Percentiles rank a stretch among this genome's conserved stretches.
Evolutionary conservation across 2,797 vertebrate genomes (phyloP).

Genomic region (Leptodactylus fallax): DNA sequence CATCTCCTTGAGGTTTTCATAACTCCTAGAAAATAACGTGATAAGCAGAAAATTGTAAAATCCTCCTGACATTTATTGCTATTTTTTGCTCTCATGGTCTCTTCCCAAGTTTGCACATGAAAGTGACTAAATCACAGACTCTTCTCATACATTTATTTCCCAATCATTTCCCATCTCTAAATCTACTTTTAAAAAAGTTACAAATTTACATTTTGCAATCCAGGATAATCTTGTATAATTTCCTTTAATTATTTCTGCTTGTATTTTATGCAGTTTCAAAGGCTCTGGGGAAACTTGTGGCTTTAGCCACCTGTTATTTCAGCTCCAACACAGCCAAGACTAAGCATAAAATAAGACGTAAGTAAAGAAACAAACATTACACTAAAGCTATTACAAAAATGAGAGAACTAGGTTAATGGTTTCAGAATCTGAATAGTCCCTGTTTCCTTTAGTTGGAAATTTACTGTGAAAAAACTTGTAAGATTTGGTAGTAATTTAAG

Average conservation of each 20-base stretch:
- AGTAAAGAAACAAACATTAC: constrained; percentile 55
- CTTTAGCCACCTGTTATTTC: constrained; percentile 69
- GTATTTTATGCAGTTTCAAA: constrained; percentile 68
- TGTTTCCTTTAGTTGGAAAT: constrained; percentile 37
- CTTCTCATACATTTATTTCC: constrained; percentile 23
- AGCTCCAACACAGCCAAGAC: constrained; percentile 63
- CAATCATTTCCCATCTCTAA: constrained; percentile 20
- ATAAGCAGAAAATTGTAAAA: no score
- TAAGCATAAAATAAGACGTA: constrained; percentile 49
- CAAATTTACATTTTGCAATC: constrained; percentile 50
- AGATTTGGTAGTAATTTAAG: neutral
- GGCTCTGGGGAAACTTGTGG: constrained; percentile 59
- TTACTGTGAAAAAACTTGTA: neutral
- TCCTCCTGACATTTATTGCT: neutral
- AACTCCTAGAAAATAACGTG: no score
- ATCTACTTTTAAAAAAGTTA: constrained; percentile 4
- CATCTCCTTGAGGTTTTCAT: no score
- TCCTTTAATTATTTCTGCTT: constrained; percentile 66
- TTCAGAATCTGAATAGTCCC: constrained; percentile 47
- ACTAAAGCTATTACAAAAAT: constrained; percentile 61
- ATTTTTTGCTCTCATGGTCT: neutral
- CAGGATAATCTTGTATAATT: constrained; percentile 62
- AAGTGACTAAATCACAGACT: neutral
- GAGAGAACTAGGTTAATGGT: constrained; percentile 52
- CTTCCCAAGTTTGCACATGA: neutral